Evolutionary conservation across 2,888 invertebrate species (phyloP), one percentile per base, ranked within the genome.

Genomic region (Harpagoxenus sublaevis): DNA sequence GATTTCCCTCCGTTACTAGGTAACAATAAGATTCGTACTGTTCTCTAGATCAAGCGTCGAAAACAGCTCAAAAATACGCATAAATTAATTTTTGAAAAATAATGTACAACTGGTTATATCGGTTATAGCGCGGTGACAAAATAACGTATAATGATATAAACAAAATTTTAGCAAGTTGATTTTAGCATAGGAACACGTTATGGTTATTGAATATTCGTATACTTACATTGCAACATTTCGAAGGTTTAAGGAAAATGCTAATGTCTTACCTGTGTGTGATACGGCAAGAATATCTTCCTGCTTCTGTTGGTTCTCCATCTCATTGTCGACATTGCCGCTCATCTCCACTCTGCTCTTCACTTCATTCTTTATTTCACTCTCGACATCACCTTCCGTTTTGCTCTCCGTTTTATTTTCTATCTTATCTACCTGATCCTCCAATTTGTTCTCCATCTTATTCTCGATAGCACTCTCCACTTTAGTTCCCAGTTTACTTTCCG

Each of bases 81-180:
- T 18, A 48, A 68, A 28, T 66, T 45, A 66, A 48, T 31, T 68
- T 68, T 23, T 23, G 3, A 35, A 35, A 70, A 65, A n/a, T 63
- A 10, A n/a, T 45, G 4, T 12, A 45, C 3, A 48, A 63, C 63
- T 63, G n/a, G 10, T 63, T 48, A 48, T 18, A 48, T 28, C 12
- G 8, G 45, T 66, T 28, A 15, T 28, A 63, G 12, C 63, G 31
- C 12, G 12, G 8, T 48, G 28, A 57, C 18, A 15, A 71, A 71
- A 23, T 39, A 55, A n/a, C 35, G n/a, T 2, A 35, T 6, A 65
- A 28, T 66, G 18, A 70, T 31, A 51, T n/a, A 51, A 68, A 51
- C 6, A 70, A 53, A 73, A 42, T 57, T 55, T 55, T 5, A n/a
- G n/a, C 39, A 12, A 2, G 8, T 70, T n/a, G 31, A 55, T 39